phyloP scores from a whole-genome alignment of 2,888 invertebrate genomes.

The Clusia tigrina region DNA sequence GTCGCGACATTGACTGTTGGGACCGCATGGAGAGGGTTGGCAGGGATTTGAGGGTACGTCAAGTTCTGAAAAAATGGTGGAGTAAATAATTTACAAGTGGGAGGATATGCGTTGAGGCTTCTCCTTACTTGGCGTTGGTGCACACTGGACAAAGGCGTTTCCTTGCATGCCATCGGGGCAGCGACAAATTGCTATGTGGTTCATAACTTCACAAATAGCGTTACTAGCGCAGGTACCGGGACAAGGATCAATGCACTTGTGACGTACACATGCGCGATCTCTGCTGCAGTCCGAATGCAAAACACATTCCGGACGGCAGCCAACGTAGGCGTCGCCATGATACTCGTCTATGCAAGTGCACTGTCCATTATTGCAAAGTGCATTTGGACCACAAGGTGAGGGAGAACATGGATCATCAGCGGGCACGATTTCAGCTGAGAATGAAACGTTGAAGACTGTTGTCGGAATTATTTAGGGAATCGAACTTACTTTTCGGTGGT shows the following conservation, averaged over 20 bases:
- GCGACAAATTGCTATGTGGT: slow-evolving; percentile 76
- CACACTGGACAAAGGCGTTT: slow-evolving; percentile 74
- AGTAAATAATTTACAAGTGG: background rate
- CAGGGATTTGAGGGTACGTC: slow-evolving; percentile 64
- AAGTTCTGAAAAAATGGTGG: slow-evolving; percentile 45
- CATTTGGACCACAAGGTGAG: slow-evolving; percentile 77
- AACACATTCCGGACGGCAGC: slow-evolving; percentile 76
- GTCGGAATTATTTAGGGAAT: background rate
- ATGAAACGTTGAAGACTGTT: slow-evolving; percentile 1
- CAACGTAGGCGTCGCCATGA: slow-evolving; percentile 74
- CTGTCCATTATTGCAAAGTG: slow-evolving; percentile 72
- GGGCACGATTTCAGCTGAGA: slow-evolving; percentile 39
- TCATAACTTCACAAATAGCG: slow-evolving; percentile 76
- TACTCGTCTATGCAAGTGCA: slow-evolving; percentile 75
- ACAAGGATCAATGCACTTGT: slow-evolving; percentile 78
- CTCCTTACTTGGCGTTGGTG: slow-evolving; percentile 67
- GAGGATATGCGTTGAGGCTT: background rate
- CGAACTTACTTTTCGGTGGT: slow-evolving; percentile 57
- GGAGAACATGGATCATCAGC: slow-evolving; percentile 72
- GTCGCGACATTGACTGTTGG: slow-evolving; percentile 81
- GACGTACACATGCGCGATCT: slow-evolving; percentile 74
- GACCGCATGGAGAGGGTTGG: slow-evolving; percentile 80
- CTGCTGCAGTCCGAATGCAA: slow-evolving; percentile 74
- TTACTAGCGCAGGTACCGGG: slow-evolving; percentile 76
- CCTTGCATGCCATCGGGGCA: slow-evolving; percentile 72